Percentiles rank a stretch among this genome's conserved stretches.
phyloP scores from a whole-genome alignment of 2,113 vertebrate genomes.

The Symphodus melops region DNA sequence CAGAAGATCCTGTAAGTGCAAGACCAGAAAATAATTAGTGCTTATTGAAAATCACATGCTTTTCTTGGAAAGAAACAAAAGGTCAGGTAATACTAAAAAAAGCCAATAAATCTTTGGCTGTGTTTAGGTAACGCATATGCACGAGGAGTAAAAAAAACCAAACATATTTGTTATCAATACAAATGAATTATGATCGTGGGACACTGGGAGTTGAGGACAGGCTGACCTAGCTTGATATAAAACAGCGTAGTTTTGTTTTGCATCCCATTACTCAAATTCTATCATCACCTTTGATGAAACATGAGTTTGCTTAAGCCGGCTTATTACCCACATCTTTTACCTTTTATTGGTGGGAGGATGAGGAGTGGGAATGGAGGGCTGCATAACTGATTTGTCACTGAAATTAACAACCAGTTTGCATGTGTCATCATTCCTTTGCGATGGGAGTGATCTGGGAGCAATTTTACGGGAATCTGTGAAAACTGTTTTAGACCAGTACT shows the following conservation, averaged over 20 bases:
- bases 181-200: constrained; percentile 54
- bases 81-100: constrained; percentile 32
- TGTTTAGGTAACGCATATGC: constrained; percentile 21
- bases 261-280: constrained; percentile 56
- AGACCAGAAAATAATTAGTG: not conserved
- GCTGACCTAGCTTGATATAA: constrained; percentile 52
- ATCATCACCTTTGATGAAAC: constrained; percentile 62
- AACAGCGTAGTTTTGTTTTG: constrained; percentile 48
- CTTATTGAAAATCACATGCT: too few species aligned
- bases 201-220: constrained; percentile 46
- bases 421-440: constrained; percentile 24
- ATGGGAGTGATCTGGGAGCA: constrained; percentile 4
- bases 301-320: constrained; percentile 50
- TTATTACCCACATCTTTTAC: constrained; percentile 68
- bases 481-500: too few species aligned
- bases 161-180: constrained; percentile 43
- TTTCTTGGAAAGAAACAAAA: not conserved
- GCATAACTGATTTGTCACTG: constrained; percentile 12
- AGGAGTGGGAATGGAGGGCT: not conserved
- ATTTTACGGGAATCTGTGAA: not conserved
- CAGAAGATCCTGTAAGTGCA: constrained; percentile 88
- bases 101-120: constrained; percentile 37
- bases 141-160: constrained; percentile 49
- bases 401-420: not conserved
- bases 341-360: not conserved